phyloP scores from a whole-genome alignment of 1,140 invertebrate species.

The Drosophila murphyi region DNA sequence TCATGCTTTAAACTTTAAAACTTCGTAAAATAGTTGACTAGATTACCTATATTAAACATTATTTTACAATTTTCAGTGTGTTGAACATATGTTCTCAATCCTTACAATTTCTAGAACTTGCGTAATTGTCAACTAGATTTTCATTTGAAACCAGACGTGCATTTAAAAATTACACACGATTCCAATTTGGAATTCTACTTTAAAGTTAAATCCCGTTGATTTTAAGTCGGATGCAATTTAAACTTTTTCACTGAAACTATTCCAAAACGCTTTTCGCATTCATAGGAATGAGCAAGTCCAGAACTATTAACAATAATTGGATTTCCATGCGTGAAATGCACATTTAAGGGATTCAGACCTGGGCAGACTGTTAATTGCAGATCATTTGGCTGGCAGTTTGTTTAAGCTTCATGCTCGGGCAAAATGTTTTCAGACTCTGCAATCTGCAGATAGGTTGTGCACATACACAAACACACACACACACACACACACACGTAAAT shows the following conservation, averaged over 20 bases:
- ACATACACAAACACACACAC: conserved; percentile 27
- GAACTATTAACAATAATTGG: conserved; percentile 23
- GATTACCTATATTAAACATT: not conserved
- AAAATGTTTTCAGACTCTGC: conserved; percentile 59
- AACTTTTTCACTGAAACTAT: not conserved
- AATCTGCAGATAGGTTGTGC: conserved; percentile 60
- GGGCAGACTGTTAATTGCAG: conserved; percentile 60
- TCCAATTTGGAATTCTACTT: not conserved
- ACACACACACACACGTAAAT: not conserved
- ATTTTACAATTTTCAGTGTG: not conserved
- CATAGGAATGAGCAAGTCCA: conserved; percentile 6
- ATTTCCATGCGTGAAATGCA: conserved; percentile 16
- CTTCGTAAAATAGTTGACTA: conserved; percentile 4
- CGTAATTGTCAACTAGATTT: too few species aligned
- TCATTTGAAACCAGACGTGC: too few species aligned
- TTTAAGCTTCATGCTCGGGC: conserved; percentile 62
- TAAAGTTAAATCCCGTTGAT: not conserved
- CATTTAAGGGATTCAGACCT: conserved; percentile 39
- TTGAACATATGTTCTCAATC: too few species aligned
- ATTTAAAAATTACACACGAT: not conserved
- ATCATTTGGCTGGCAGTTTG: conserved; percentile 49
- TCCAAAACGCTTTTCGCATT: not conserved
- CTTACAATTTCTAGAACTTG: too few species aligned
- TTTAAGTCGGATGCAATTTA: not conserved
- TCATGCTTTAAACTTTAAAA: conserved; percentile 20